phyloP scores from a whole-genome alignment of 92 coral and sea anemone species.

The Heteractis magnifica region DNA sequence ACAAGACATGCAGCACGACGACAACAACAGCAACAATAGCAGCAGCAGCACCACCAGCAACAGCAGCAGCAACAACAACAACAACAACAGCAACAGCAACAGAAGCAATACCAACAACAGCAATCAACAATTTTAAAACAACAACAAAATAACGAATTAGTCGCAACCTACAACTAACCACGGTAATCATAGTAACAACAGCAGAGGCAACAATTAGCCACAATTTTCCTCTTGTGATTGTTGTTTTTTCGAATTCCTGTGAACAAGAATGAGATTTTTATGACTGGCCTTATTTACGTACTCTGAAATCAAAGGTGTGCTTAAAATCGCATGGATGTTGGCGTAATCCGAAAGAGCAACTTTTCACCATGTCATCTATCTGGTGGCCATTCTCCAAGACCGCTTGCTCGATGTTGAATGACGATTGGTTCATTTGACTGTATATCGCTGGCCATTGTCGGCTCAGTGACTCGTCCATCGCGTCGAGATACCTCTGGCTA shows the following conservation, averaged over 20 bases:
- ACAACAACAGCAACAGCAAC: background rate
- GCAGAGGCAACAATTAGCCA: background rate
- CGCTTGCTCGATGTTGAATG: slow-evolving; percentile 31
- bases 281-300: background rate
- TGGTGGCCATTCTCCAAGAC: slow-evolving; percentile 23
- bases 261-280: too few relatives aligned
- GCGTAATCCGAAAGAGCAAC: background rate
- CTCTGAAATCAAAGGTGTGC: background rate
- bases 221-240: too few relatives aligned
- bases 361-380: background rate
- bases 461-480: background rate
- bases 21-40: too few relatives aligned
- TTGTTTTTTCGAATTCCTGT: too few relatives aligned
- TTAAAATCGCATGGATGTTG: background rate
- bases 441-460: background rate
- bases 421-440: background rate
- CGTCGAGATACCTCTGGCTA: slow-evolving; percentile 53
- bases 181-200: too few relatives aligned
- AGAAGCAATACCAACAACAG: too few relatives aligned
- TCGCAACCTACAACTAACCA: too few relatives aligned
- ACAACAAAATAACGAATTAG: too few relatives aligned
- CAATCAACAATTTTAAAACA: too few relatives aligned
- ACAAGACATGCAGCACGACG: too few relatives aligned
- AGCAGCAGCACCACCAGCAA: too few relatives aligned
- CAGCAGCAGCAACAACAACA: background rate